Evolutionary conservation across 2,797 vertebrate genomes (phyloP), one percentile per base, ranked within the genome.

Genomic region (Vipera latastei): DNA sequence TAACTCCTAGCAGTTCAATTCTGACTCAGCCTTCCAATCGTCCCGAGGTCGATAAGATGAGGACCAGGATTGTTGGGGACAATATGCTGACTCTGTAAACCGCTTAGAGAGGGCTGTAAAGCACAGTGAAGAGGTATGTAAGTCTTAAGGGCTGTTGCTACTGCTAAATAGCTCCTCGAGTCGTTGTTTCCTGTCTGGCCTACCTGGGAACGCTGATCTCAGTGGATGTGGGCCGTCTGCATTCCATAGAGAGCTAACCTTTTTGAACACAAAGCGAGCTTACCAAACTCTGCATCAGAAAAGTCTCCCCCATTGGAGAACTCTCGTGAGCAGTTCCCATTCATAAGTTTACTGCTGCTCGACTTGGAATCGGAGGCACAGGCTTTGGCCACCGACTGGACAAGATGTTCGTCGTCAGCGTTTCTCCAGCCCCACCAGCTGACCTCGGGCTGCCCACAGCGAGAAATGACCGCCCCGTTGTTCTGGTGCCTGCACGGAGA

Each of bases 341-440:
- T 98, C 91, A 97, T 90, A 25, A 98, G 93, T 93, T 97, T 98
- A 94, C 90, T 94, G 78, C 96, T 94, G 93, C 97, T 98, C 28
- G 98, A 98, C 93, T 97, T 98, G 4, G 97, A 97, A 96, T 99
- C 98, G n/a, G 98, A 98, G 5, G 99, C 98, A 56, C 99, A 99
- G 85, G 99, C 99, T 97, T 98, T 99, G 97, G 99, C 99, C 26
- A 99, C 98, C 6, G 99, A 99, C 95, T 99, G 99, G 55, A 99
- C 99, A 86, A 99, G 98, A 96, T 99, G 99, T 94, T 99, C 99
- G 0, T 99, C 99, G 1, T 99, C 99, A 0, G 99, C 98, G 0
- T 99, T 99, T 91, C 99, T 98, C 99, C 99, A 99, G 93, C 99
- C 99, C 99, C 99, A 99, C 99, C 99, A 99, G 97, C 99, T 99